Evolutionary conservation across 64 coral and sea anemone species (phyloP), one percentile per base, ranked within the genome.

Genomic region (Acropora yongei): DNA sequence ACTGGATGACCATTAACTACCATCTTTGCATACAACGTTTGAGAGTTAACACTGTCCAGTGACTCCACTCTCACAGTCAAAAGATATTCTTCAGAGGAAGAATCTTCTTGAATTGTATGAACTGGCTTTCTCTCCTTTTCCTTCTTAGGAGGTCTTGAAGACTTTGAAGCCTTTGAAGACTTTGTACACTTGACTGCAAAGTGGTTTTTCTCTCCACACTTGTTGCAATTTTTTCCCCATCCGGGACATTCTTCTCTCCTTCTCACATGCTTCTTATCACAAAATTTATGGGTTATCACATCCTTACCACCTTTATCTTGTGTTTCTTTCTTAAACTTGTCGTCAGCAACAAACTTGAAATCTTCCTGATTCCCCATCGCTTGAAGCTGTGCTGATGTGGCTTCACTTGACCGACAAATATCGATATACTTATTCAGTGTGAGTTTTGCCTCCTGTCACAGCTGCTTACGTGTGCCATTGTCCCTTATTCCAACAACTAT

Each of bases 401-500:
- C 30, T 30, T 30, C 30, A 30, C 41, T 45, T 3, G 76, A 49
- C n/a, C 45, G 42, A 55, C 81, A 91, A 18, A 63, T 87, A 16
- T 87, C 84, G 10, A 93, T 80, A 8, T 75, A 77, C 42, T 48
- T 41, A 41, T 18, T 47, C 6, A 93, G 76, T 3, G 76, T 80
- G 10, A 93, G 91, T 44, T 93, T 66, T 18, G 60, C 4, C 13
- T 50, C 40, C 17, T 66, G n/a, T 3, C 87, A 20, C 11, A 93
- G 75, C 13, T n/a, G 86, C 73, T 87, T 86, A 30, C 83, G 39
- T 6, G 83, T 78, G 45, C 57, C 72, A 68, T 93, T 73, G 39
- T 93, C 91, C 41, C 18, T 20, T 14, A 92, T 92, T 16, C 91
- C 63, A 17, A 93, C 69, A 17, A 93, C 65, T 43, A 88, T 80